Conservation (phyloP, 2,888 invertebrate species). For the Plusia festucae region DNA sequence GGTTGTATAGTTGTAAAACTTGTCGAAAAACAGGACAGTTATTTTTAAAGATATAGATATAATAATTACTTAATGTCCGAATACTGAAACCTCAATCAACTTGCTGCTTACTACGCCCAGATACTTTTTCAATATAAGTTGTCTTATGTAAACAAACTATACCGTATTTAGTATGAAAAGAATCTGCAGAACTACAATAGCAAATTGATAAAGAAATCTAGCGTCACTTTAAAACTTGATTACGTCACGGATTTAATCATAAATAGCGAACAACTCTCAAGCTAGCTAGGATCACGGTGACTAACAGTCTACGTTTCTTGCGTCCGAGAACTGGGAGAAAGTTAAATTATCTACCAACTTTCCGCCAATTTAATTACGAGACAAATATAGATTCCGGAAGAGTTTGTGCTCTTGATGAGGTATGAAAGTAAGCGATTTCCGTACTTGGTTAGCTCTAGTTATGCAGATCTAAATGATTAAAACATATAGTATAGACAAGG, state of each 20-base stretch:
- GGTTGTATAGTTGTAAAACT: background rate
- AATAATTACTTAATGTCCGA: too few relatives aligned
- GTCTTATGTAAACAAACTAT: too few relatives aligned
- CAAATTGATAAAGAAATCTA: background rate
- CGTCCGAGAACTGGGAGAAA: conserved; percentile 35
- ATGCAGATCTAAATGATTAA: background rate
- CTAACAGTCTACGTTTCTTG: conserved; percentile 20
- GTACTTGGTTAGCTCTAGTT: background rate
- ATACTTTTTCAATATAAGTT: too few relatives aligned
- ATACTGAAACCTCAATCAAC: too few relatives aligned
- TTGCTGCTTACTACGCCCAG: too few relatives aligned
- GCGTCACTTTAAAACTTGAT: background rate
- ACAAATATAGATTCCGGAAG: conserved; percentile 42
- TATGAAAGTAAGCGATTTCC: conserved; percentile 2
- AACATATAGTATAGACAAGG: background rate
- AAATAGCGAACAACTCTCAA: conserved; percentile 5
- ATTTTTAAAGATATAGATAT: too few relatives aligned
- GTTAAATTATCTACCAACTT: conserved; percentile 51
- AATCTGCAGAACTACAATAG: background rate
- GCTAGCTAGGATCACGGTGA: conserved; percentile 20
- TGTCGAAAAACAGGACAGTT: background rate
- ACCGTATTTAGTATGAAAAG: too few relatives aligned
- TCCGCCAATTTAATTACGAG: conserved; percentile 46
- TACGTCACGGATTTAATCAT: conserved; percentile 14
- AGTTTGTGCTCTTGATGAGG: conserved; percentile 29